Base-by-base conservation (phyloP, 2,888 invertebrate genomes). In the Leucania comma region DNA sequence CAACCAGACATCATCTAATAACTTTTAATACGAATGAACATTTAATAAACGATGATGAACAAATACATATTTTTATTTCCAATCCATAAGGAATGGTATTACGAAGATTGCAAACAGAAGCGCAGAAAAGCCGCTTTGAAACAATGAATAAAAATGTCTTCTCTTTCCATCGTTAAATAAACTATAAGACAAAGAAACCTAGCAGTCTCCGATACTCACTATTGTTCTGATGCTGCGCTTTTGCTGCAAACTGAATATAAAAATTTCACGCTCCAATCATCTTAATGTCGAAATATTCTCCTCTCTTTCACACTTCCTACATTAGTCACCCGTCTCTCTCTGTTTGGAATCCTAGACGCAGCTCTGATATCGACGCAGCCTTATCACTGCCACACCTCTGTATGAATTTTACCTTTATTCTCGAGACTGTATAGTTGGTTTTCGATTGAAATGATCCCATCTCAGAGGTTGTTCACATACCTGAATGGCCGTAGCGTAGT, bases 281-380 rank as follows among this genome's bases (percentile, higher is more conserved):
- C 93, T 92, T 91, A 92, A 94, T 92, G 90, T 91, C 87, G 83
- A 91, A 90, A 87, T 86, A 82, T 64, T 68, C 66, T 82, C 70
- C 53, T 93, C 94, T 81, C 89, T 82, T 79, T 93, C 88, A 22
- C 80, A 69, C 91, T 35, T 42, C 10, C 50, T 48, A 26, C 63
- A 71, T 69, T 59, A 68, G 73, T 81, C 61, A 74, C 22, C 88
- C 68, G 71, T 92, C 93, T 88, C 93, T 61, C 86, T 94, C 91
- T 82, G 83, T 89, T 90, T 85, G 89, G 90, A 88, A 92, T 94
- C 94, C 95, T 94, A 95, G 95, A 94, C 95, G 90, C 91, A 93
- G 93, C 92, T 91, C 90, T 95, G 95, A 94, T 95, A 95, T 95
- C 95, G 95, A 95, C 95, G 94, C 93, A 93, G 92, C 90, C 93